A percentile compares a stretch with the other conserved stretches of the same genome.
phyloP scores from a whole-genome alignment of 1,140 invertebrate genomes.

The Trigoniulus corallinus region DNA sequence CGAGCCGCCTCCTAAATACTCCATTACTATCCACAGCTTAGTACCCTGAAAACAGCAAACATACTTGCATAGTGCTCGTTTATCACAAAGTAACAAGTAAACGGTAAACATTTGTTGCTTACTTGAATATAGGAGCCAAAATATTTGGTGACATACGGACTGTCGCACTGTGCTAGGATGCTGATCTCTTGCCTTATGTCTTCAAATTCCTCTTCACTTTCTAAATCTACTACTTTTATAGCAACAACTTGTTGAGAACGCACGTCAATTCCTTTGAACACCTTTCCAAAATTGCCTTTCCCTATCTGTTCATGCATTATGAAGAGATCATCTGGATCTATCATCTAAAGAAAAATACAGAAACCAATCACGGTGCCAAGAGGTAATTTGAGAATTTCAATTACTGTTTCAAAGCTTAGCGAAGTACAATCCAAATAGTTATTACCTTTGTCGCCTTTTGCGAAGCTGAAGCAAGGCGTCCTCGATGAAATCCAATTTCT shows the following conservation, averaged over 20 bases:
- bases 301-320: constrained; percentile 98
- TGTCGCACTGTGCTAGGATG: constrained; percentile 98
- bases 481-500: too few relatives aligned
- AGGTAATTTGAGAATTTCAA: too few relatives aligned
- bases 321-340: constrained; percentile 97
- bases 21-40: constrained; percentile 99
- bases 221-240: constrained; percentile 98
- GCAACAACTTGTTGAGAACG: constrained; percentile 94
- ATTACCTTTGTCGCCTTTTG: too few relatives aligned
- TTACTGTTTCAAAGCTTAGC: too few relatives aligned
- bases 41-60: constrained; percentile 57
- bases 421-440: too few relatives aligned
- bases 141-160: constrained; percentile 96
- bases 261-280: constrained; percentile 98
- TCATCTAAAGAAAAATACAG: constrained; percentile 60
- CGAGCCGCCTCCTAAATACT: constrained; percentile 96
- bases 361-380: too few relatives aligned
- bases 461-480: too few relatives aligned
- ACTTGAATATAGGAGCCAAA: constrained; percentile 93
- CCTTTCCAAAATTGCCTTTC: constrained; percentile 98
- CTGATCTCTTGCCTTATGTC: constrained; percentile 99
- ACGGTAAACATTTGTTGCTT: constrained; percentile 10
- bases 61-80: constrained; percentile 14
- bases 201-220: constrained; percentile 99
- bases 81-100: background rate